phyloP scores from a whole-genome alignment of 2,797 vertebrate species.

The Pristis pectinata region DNA sequence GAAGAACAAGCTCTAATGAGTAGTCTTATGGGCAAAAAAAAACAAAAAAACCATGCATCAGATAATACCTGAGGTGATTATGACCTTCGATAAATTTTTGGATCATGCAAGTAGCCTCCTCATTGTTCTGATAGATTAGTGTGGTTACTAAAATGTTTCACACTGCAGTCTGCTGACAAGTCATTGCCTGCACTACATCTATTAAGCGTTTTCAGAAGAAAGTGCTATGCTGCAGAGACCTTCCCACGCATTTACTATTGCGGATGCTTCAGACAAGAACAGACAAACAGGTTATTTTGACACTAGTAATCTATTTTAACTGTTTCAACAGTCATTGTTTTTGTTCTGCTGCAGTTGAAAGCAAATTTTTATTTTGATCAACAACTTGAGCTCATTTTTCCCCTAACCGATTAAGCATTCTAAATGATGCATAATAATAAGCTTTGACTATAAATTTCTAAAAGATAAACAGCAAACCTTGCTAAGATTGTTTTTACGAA shows the following conservation, averaged over 20 bases:
- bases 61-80: neutral
- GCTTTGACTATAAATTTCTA: neutral
- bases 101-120: neutral
- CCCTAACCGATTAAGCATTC: neutral
- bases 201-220: neutral
- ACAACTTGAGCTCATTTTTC: neutral
- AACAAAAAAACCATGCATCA: neutral
- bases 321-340: neutral
- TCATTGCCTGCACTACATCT: slow-evolving; percentile 23
- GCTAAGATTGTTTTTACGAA: neutral
- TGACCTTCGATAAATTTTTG: neutral
- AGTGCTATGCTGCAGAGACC: slow-evolving; percentile 21
- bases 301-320: neutral
- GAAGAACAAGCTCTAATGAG: neutral
- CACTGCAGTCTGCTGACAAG: neutral
- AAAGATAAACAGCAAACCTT: neutral
- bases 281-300: neutral
- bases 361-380: neutral
- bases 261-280: slow-evolving; percentile 2
- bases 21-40: neutral
- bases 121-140: neutral
- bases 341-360: neutral
- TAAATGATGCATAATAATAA: neutral
- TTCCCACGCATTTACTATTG: slow-evolving; percentile 16
- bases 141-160: neutral